Percentiles rank a stretch among this genome's conserved stretches.
phyloP scores from a whole-genome alignment of 2,113 vertebrate species.

The Ursus arctos region DNA sequence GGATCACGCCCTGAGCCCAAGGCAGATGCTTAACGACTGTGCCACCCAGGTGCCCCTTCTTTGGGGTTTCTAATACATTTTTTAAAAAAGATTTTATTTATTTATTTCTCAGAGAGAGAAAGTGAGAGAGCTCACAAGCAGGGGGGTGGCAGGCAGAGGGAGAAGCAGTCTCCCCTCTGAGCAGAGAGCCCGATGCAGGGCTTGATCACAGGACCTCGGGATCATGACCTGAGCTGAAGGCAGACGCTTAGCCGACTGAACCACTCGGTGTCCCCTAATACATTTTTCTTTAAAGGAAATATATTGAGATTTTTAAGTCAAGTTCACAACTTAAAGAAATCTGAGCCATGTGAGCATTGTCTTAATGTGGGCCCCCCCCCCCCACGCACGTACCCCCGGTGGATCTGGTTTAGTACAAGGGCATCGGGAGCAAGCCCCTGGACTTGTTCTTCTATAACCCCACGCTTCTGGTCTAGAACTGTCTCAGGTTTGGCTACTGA shows the following conservation, averaged over 20 bases:
- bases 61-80: not conserved
- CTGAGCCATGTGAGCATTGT: rapidly evolving
- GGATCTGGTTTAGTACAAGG: not conserved
- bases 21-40: too few species aligned
- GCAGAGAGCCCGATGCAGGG: not conserved
- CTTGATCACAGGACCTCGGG: not conserved
- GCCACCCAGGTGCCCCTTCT: not conserved
- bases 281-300: not conserved
- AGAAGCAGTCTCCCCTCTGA: not conserved
- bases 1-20: too few species aligned
- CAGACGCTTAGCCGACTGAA: not conserved
- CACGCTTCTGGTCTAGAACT: not conserved
- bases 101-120: not conserved
- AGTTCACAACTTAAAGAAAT: not conserved
- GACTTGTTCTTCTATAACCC: not conserved
- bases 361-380: not conserved
- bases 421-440: not conserved
- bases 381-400: not conserved
- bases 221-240: not conserved
- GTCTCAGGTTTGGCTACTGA: slow-evolving; percentile 45
- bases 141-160: not conserved
- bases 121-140: not conserved
- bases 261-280: not conserved
- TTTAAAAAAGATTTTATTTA: not conserved
- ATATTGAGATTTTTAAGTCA: not conserved